Evolutionary conservation across 2,888 invertebrate genomes (phyloP), one percentile per base, ranked within the genome.

Genomic region (Fragum whitleyi): DNA sequence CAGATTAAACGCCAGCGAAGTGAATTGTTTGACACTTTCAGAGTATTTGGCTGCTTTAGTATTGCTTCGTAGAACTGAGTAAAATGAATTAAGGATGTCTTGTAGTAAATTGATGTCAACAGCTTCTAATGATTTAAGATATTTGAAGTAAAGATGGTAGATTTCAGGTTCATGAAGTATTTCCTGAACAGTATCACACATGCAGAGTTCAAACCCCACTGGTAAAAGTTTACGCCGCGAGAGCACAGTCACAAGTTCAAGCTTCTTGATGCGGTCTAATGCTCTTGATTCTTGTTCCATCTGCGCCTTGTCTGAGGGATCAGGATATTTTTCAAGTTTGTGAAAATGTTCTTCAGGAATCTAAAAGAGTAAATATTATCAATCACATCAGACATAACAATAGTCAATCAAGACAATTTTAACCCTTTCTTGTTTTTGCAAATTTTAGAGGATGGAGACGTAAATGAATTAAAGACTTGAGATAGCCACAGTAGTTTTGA

Each of bases 111-210:
- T 86, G 0, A 91, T 80, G 32, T 88, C 88, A 21, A 84, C 77
- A 9, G 75, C 73, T 72, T 89, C 83, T 11, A 92, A 79, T 7
- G 85, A 79, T 53, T 83, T 83, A 32, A 92, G 79, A 83, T 92
- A 90, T 84, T 92, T 92, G 72, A 90, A 86, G 74, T 90, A 92
- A 36, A 89, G 77, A 78, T 91, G 91, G 67, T 89, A 90, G n/a
- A 83, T 76, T 16, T 89, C 85, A 55, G 86, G 81, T 62, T 91
- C 90, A 61, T 84, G 84, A 11, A 92, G 71, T 55, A 92, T 86
- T 65, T 90, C 91, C 68, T 89, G 88, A 23, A 90, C 88, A 23
- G 88, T 88, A 73, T 90, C 90, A 83, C 91, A 90, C 90, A 90
- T 89, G 76, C 90, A 90, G 32, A 92, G 79, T 79, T 91, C 91